Evolutionary conservation across 1,140 invertebrate species (phyloP), one percentile per base, ranked within the genome.

Genomic region (Drosophila parvula): DNA sequence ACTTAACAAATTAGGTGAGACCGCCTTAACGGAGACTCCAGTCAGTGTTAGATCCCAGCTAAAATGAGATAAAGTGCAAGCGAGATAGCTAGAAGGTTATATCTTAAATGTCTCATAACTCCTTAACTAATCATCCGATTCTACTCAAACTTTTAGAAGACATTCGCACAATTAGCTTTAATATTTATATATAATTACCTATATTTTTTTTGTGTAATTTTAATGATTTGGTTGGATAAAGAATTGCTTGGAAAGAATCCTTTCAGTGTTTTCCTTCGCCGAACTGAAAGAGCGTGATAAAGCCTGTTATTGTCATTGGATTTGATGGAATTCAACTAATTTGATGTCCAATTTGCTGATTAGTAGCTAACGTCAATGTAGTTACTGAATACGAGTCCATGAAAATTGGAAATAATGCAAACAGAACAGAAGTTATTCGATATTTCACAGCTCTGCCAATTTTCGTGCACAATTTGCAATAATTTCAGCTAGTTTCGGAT

Each of bases 291-390:
- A 5, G 18, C 5, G 16, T 53, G 32, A 22, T 22, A 22, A 53
- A 14, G 11, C 11, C 32, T 53, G 32, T 22, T 22, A 22, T 53
- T 22, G 11, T 1, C 18, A 36, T n/a, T 14, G 8, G 14, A 9
- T 2, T 53, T 53, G 16, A 18, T 1, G 50, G 32, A 22, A 22
- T 38, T 55, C 34, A 14, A 9, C 32, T 38, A 55, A 55, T 53
- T 53, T 38, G 50, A 22, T n/a, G 22, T 22, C 11, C 4, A 38
- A 22, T 55, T 38, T 4, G 18, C 18, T 55, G 51, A 55, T 53
- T 53, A 36, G 16, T 36, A 14, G 9, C 32, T 1, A 36, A 9
- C 28, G 10, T 50, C 0, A 14, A 30, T 50, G n/a, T 50, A 50
- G 45, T n/a, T 28, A n/a, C 12, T n/a, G 22, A 32, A 11, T 16